phyloP scores from a whole-genome alignment of 2,797 vertebrate genomes.

The Chromis chromis region DNA sequence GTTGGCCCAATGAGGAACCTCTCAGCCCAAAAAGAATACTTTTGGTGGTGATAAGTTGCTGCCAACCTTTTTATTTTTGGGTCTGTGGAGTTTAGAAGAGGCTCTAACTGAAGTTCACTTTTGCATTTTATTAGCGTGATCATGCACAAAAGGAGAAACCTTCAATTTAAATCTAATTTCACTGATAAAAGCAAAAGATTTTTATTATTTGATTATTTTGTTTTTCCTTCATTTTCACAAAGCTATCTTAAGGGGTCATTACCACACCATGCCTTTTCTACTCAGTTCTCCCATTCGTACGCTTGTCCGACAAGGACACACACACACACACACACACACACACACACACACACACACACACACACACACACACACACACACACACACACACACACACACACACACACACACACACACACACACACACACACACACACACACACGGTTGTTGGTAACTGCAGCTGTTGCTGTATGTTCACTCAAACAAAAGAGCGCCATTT shows the following conservation, averaged over 20 bases:
- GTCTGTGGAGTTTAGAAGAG: background rate
- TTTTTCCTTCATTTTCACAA: background rate
- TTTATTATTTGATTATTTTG: background rate
- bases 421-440: conserved; percentile 5
- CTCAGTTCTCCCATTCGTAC: conserved; percentile 4
- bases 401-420: conserved; percentile 14
- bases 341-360: conserved; percentile 10
- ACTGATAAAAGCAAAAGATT: background rate
- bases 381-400: conserved; percentile 12
- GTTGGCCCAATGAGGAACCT: conserved; percentile 12
- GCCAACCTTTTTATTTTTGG: background rate
- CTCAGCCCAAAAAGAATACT: background rate
- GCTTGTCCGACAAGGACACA: conserved; percentile 10
- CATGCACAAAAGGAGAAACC: background rate
- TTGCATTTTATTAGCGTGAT: background rate
- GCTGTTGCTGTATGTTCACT: conserved; percentile 79
- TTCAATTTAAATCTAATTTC: background rate
- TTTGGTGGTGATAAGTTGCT: background rate
- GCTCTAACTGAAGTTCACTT: background rate
- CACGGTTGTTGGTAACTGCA: conserved; percentile 60
- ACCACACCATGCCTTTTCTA: background rate
- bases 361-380: conserved; percentile 10
- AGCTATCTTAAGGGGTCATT: conserved; percentile 2
- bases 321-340: conserved; percentile 42
- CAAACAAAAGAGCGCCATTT: conserved; percentile 75